phyloP scores from a whole-genome alignment of 2,113 vertebrate genomes.

The Sturnus vulgaris region DNA sequence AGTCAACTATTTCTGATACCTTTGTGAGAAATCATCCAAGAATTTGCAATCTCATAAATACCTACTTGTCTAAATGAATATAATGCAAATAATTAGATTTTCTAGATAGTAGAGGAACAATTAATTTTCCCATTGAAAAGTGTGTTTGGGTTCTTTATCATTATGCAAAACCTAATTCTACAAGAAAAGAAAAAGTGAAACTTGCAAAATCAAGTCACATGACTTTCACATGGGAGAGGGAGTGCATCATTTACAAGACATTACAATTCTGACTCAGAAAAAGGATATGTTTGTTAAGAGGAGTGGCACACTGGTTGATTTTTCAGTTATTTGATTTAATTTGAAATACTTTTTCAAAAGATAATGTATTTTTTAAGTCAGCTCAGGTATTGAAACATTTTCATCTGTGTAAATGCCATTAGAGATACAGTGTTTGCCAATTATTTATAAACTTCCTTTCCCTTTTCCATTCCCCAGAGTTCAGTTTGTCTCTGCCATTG shows the following conservation, averaged over 20 bases:
- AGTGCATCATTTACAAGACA: background rate
- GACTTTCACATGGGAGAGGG: background rate
- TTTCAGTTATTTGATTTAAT: background rate
- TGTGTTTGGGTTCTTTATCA: background rate
- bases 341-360: background rate
- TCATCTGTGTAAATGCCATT: background rate
- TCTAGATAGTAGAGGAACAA: background rate
- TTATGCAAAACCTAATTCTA: background rate
- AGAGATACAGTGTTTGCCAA: background rate
- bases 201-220: background rate
- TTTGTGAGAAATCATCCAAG: background rate
- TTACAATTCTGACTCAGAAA: background rate
- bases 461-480: background rate
- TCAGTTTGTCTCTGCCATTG: background rate
- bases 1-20: background rate
- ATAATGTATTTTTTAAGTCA: background rate
- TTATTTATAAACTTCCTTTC: slow-evolving; percentile 1
- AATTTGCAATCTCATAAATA: background rate
- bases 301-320: background rate
- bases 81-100: background rate
- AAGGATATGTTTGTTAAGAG: background rate
- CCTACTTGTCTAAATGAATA: background rate
- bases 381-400: background rate
- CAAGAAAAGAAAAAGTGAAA: background rate
- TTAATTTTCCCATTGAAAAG: background rate